These are phyloP conservation scores for Montipora cactus DNA, from an alignment of 64 coral and sea anemone genomes.

Conservation along the genomic window DNA sequence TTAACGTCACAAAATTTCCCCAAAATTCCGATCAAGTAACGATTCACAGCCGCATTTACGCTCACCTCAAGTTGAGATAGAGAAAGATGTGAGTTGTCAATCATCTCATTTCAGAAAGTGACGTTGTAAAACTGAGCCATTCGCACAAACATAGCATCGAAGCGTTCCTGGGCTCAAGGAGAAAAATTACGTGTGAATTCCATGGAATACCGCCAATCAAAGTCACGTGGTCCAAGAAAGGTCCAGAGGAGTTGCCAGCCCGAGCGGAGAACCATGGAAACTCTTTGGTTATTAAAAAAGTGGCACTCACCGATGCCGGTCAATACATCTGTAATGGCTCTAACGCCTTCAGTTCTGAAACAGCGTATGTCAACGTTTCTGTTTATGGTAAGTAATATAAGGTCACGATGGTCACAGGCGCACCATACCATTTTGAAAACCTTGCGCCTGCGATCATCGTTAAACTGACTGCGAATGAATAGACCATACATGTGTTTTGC, in stretches of 20 bases:
- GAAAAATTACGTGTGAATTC: conserved; percentile 40
- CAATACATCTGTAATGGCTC: conserved; percentile 21
- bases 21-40: too few relatives aligned
- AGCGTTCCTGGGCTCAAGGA: conserved; percentile 7
- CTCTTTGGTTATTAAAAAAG: background rate
- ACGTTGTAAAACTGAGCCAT: conserved; percentile 19
- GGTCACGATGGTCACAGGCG: background rate
- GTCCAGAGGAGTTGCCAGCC: background rate
- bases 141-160: conserved; percentile 15
- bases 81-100: too few relatives aligned
- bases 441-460: too few relatives aligned
- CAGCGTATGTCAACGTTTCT: conserved; percentile 27
- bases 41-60: too few relatives aligned
- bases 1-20: too few relatives aligned
- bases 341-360: background rate
- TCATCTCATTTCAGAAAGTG: conserved; percentile 4
- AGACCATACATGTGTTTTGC: too few relatives aligned
- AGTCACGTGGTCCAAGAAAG: conserved; percentile 30
- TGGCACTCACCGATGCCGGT: background rate
- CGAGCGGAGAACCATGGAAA: conserved; percentile 1
- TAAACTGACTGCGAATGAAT: too few relatives aligned
- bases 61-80: too few relatives aligned
- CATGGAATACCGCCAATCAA: conserved; percentile 25
- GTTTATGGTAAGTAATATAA: conserved; percentile 17
- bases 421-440: too few relatives aligned